A percentile compares a stretch with the other conserved stretches of the same genome.
These are phyloP conservation scores for Pachydiplax longipennis DNA, from an alignment of 2,888 invertebrate genomes.

Conservation along the genomic window DNA sequence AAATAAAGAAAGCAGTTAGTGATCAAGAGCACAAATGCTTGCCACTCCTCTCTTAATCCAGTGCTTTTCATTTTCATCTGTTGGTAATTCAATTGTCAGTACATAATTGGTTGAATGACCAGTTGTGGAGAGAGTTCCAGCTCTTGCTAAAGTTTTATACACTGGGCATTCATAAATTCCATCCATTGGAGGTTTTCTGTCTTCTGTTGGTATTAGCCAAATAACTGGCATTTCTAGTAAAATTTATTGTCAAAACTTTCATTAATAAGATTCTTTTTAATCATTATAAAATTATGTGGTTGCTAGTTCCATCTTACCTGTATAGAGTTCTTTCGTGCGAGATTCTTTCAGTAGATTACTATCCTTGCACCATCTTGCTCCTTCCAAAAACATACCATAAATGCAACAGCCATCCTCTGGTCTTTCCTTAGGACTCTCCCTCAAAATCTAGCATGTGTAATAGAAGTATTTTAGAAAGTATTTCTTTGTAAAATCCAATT, in stretches of 20 bases:
- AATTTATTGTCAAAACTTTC: neutral
- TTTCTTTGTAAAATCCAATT: neutral
- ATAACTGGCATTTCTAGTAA: constrained; percentile 72
- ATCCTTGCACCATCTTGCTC: constrained; percentile 75
- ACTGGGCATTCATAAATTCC: constrained; percentile 69
- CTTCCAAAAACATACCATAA: constrained; percentile 76
- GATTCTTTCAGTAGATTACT: constrained; percentile 68
- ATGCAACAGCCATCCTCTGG: constrained; percentile 71
- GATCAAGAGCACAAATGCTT: constrained; percentile 64
- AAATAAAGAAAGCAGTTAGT: constrained; percentile 55
- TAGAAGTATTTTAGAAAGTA: neutral
- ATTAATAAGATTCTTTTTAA: neutral
- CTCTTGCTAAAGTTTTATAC: constrained; percentile 70
- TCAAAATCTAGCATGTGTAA: constrained; percentile 59
- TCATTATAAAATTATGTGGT: too few species aligned
- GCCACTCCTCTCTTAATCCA: constrained; percentile 72
- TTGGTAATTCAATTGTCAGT: constrained; percentile 68
- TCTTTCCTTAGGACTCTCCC: constrained; percentile 60
- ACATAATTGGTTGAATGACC: constrained; percentile 76
- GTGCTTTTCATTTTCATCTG: constrained; percentile 63
- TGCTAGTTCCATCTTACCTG: constrained; percentile 61
- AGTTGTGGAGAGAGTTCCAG: constrained; percentile 71
- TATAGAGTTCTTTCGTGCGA: constrained; percentile 73
- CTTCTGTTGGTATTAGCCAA: constrained; percentile 73
- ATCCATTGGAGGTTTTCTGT: constrained; percentile 62